Percentiles rank a stretch among this genome's conserved stretches.
These are phyloP conservation scores for Furcula furcula DNA, from an alignment of 2,888 invertebrate species.

Conservation along the genomic window DNA sequence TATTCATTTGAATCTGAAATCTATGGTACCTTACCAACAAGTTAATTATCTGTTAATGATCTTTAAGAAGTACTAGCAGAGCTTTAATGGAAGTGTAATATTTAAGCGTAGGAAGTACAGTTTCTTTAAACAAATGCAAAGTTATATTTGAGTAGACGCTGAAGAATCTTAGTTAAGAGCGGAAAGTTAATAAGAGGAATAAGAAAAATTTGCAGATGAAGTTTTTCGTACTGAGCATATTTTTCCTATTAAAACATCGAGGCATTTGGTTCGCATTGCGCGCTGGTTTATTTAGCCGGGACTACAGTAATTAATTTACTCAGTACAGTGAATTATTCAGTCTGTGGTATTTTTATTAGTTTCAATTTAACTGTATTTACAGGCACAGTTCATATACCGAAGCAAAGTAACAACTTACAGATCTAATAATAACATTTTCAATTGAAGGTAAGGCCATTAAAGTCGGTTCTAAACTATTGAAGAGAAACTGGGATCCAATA, in stretches of 20 bases:
- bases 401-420: no score
- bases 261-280: constrained; percentile 52
- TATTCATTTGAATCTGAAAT: no score
- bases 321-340: constrained; percentile 39
- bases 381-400: no score
- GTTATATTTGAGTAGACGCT: constrained; percentile 56
- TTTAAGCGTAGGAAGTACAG: constrained; percentile 35
- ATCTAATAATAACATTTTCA: no score
- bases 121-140: constrained; percentile 42
- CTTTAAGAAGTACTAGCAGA: no score
- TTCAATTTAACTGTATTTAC: neutral
- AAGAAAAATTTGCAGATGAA: constrained; percentile 62
- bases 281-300: constrained; percentile 43
- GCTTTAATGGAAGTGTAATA: no score
- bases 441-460: no score
- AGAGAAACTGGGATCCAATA: no score
- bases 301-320: constrained; percentile 49
- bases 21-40: no score
- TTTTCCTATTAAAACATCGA: constrained; percentile 63
- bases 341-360: constrained; percentile 8
- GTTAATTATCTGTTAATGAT: no score
- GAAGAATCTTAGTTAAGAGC: constrained; percentile 60
- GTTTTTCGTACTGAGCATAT: constrained; percentile 60
- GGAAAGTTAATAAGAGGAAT: constrained; percentile 60
- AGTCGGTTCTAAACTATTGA: no score